Conservation (phyloP, 2,113 vertebrate species). For the Lates calcarifer region DNA sequence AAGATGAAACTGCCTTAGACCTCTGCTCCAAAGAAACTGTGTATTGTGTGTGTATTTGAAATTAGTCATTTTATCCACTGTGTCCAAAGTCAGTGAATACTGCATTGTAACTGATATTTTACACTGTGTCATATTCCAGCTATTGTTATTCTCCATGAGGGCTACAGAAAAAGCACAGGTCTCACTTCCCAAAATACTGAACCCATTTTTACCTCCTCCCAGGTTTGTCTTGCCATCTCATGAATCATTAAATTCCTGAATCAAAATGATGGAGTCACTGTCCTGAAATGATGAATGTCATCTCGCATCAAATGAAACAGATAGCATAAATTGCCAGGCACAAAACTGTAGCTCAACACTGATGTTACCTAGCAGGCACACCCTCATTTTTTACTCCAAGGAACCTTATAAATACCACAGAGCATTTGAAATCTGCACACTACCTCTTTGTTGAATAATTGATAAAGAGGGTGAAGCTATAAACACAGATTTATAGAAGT, state of each 20-base stretch:
- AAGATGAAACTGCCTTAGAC: conserved; percentile 14
- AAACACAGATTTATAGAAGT: conserved; percentile 71
- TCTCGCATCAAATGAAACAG: conserved; percentile 57
- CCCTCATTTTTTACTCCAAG: conserved; percentile 59
- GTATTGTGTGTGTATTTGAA: background rate
- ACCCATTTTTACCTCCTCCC: conserved; percentile 7
- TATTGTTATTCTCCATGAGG: conserved; percentile 42
- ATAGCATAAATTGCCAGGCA: conserved; percentile 45
- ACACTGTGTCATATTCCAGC: conserved; percentile 11
- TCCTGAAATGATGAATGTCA: conserved; percentile 55
- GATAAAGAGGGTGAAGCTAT: conserved; percentile 65
- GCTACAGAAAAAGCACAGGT: conserved; percentile 29
- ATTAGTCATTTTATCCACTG: conserved; percentile 1
- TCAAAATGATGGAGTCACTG: conserved; percentile 38
- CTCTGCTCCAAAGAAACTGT: conserved; percentile 1
- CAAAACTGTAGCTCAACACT: conserved; percentile 47
- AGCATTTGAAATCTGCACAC: conserved; percentile 66
- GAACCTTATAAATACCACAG: conserved; percentile 54
- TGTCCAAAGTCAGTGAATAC: conserved; percentile 14
- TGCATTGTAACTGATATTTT: background rate
- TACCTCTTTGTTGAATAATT: conserved; percentile 77
- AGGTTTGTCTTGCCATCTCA: conserved; percentile 57
- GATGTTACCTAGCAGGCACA: conserved; percentile 54
- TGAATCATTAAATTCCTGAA: conserved; percentile 63
- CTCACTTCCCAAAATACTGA: conserved; percentile 42